Evolutionary conservation across 2,888 invertebrate species (phyloP).

Genomic region (Lamproptera curius): DNA sequence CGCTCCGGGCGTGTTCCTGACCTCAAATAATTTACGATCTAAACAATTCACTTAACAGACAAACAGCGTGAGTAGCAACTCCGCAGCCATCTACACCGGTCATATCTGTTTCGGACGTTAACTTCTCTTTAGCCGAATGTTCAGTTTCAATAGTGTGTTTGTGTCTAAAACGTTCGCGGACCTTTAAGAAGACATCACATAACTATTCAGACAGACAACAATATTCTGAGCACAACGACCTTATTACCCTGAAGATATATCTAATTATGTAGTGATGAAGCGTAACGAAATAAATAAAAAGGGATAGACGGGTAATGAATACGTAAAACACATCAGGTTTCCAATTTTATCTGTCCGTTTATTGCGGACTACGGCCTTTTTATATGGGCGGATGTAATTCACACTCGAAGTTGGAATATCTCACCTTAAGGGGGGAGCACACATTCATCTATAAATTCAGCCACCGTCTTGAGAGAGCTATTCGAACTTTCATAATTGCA

Average conservation of each 20-base stretch:
- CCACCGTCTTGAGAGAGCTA: slow-evolving; percentile 73
- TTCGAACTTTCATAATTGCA: slow-evolving; percentile 78
- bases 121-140: slow-evolving; percentile 33
- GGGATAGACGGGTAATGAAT: slow-evolving; percentile 26
- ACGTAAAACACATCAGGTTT: slow-evolving; percentile 30
- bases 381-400: slow-evolving; percentile 39
- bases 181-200: slow-evolving; percentile 47
- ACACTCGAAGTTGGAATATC: slow-evolving; percentile 36
- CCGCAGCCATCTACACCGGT: slow-evolving; percentile 52
- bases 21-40: slow-evolving; percentile 66
- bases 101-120: slow-evolving; percentile 61
- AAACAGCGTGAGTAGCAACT: slow-evolving; percentile 41
- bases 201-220: too few species aligned
- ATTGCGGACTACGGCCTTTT: slow-evolving; percentile 33
- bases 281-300: slow-evolving; percentile 20
- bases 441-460: slow-evolving; percentile 77
- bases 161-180: too few species aligned
- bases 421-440: slow-evolving; percentile 56
- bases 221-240: too few species aligned
- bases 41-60: slow-evolving; percentile 57
- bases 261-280: slow-evolving; percentile 42
- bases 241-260: too few species aligned
- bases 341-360: slow-evolving; percentile 36
- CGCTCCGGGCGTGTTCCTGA: slow-evolving; percentile 51
- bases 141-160: slow-evolving; percentile 26